Percentiles rank a stretch among this genome's conserved stretches.
phyloP scores from a whole-genome alignment of 2,888 invertebrate species.

The Leptodirus hochenwartii region DNA sequence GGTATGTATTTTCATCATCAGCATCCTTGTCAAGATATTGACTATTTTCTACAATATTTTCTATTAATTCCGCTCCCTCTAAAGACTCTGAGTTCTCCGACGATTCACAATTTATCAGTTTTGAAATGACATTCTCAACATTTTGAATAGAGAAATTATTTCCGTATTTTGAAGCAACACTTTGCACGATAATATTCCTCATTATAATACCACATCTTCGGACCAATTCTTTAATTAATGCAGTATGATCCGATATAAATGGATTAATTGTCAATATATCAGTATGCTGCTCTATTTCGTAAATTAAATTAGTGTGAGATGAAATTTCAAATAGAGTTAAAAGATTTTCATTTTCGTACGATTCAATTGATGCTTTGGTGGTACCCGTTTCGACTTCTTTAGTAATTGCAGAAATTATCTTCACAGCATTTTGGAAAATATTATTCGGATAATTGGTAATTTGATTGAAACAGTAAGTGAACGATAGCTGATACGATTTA shows the following conservation, averaged over 20 bases:
- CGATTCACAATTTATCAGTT: too few species aligned
- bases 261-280: constrained; percentile 36
- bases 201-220: too few species aligned
- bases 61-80: too few species aligned
- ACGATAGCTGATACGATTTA: constrained; percentile 29
- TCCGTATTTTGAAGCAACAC: too few species aligned
- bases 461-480: constrained; percentile 18
- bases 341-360: constrained; percentile 26
- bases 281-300: constrained; percentile 31
- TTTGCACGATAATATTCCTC: too few species aligned
- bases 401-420: constrained; percentile 12
- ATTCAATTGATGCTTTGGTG: constrained; percentile 11
- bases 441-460: constrained; percentile 29
- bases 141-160: too few species aligned
- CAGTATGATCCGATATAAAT: constrained; percentile 29
- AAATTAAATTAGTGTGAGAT: constrained; percentile 8
- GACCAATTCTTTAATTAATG: constrained; percentile 23
- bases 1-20: too few species aligned
- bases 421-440: constrained; percentile 25
- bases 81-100: too few species aligned
- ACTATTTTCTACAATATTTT: too few species aligned
- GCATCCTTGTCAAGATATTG: too few species aligned
- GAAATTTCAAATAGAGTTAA: constrained; percentile 30
- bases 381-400: constrained; percentile 9
- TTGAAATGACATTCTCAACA: too few species aligned